A percentile compares a stretch with the other conserved stretches of the same genome.
phyloP scores from a whole-genome alignment of 1,140 invertebrate genomes.

The Acarapis woodi region DNA sequence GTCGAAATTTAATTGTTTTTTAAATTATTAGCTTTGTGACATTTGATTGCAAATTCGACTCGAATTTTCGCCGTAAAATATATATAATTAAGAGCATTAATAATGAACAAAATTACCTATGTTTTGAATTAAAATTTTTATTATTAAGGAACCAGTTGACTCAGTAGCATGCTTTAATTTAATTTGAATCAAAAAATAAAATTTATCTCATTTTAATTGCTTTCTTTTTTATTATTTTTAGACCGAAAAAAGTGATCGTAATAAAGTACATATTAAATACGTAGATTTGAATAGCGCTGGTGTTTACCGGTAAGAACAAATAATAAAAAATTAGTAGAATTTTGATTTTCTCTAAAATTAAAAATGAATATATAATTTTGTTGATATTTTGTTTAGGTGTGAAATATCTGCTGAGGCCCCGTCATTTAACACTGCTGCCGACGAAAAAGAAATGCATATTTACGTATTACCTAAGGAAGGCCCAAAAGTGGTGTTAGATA shows the following conservation, averaged over 20 bases:
- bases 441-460: conserved; percentile 35
- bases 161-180: too few relatives aligned
- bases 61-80: too few relatives aligned
- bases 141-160: too few relatives aligned
- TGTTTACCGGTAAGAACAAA: conserved; percentile 13
- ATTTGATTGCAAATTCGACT: too few relatives aligned
- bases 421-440: conserved; percentile 44
- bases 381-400: conserved; percentile 29
- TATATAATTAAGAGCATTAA: too few relatives aligned
- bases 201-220: too few relatives aligned
- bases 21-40: too few relatives aligned
- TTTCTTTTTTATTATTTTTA: too few relatives aligned
- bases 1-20: too few relatives aligned
- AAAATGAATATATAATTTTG: neutral
- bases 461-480: conserved; percentile 20
- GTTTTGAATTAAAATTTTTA: too few relatives aligned
- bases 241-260: neutral
- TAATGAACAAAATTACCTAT: too few relatives aligned
- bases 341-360: neutral
- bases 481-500: conserved; percentile 12
- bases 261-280: conserved; percentile 10
- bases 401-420: conserved; percentile 56
- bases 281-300: conserved; percentile 12
- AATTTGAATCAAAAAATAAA: too few relatives aligned
- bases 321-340: neutral